These are phyloP conservation scores for Trinectes maculatus DNA, from an alignment of 2,113 vertebrate genomes.

Conservation along the genomic window DNA sequence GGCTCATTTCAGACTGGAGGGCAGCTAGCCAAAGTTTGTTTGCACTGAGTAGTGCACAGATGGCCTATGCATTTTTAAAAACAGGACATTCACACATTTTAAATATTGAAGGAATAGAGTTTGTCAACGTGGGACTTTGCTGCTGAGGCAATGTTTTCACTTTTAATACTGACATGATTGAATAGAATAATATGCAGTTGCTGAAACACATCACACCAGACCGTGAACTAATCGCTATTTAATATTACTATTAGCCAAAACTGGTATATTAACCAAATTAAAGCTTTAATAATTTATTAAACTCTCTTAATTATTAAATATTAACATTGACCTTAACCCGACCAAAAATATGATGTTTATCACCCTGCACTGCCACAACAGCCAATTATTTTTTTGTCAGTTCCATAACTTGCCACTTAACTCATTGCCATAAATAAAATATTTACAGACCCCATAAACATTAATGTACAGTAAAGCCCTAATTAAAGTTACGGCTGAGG, in stretches of 20 bases:
- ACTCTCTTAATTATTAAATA: background rate
- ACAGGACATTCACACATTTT: conserved; percentile 37
- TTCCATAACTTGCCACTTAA: background rate
- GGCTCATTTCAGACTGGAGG: conserved; percentile 29
- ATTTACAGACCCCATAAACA: background rate
- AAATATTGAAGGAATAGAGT: conserved; percentile 36
- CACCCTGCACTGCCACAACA: background rate
- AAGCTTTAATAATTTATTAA: background rate
- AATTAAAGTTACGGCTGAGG: background rate
- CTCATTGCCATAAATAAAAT: background rate
- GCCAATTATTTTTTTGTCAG: background rate
- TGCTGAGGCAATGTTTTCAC: conserved; percentile 1
- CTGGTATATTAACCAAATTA: conserved; percentile 1
- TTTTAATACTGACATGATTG: conserved; percentile 15
- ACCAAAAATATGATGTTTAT: too few species aligned
- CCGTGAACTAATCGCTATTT: conserved; percentile 65
- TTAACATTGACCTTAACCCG: too few species aligned
- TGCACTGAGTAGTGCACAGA: conserved; percentile 60
- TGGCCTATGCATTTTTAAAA: conserved; percentile 70
- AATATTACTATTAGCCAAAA: conserved; percentile 22
- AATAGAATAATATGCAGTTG: conserved; percentile 14
- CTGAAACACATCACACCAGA: conserved; percentile 29
- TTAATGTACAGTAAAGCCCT: background rate
- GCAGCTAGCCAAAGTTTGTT: conserved; percentile 70
- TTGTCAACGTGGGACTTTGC: conserved; percentile 1